Conservation (phyloP, 2,888 invertebrate species). For the Hetaerina titia region DNA sequence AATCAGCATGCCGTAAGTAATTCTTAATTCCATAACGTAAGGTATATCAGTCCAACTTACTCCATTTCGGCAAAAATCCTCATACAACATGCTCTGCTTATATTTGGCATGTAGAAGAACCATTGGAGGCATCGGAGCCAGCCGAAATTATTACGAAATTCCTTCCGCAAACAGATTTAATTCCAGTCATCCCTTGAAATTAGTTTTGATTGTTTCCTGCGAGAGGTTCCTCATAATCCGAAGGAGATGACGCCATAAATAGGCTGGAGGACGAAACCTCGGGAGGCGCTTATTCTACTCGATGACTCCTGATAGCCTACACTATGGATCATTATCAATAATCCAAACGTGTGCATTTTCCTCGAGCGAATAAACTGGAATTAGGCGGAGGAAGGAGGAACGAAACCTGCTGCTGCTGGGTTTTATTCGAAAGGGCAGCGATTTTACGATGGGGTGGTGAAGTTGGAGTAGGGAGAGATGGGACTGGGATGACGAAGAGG, state of each 20-base stretch:
- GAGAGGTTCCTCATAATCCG: conserved; percentile 38
- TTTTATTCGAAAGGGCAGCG: neutral
- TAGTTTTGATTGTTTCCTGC: conserved; percentile 52
- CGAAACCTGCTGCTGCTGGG: neutral
- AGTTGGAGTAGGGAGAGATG: neutral
- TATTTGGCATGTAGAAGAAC: neutral
- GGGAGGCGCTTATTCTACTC: conserved; percentile 34
- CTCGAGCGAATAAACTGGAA: conserved; percentile 20
- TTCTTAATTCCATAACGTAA: too few species aligned
- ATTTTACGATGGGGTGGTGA: neutral
- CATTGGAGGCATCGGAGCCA: neutral
- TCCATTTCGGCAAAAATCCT: neutral
- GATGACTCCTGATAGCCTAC: conserved; percentile 48
- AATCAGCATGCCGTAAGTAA: too few species aligned
- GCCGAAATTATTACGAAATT: conserved; percentile 22
- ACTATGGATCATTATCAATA: conserved; percentile 54
- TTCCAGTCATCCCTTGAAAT: conserved; percentile 20
- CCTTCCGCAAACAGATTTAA: conserved; percentile 44
- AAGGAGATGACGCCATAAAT: conserved; percentile 36
- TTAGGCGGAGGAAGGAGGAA: neutral
- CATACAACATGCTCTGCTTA: conserved; percentile 6
- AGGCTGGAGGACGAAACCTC: neutral
- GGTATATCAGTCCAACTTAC: too few species aligned
- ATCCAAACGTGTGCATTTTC: conserved; percentile 33
- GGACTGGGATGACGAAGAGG: neutral